Evolutionary conservation across 2,113 vertebrate species (phyloP).

Genomic region (Alaudala cheleensis): DNA sequence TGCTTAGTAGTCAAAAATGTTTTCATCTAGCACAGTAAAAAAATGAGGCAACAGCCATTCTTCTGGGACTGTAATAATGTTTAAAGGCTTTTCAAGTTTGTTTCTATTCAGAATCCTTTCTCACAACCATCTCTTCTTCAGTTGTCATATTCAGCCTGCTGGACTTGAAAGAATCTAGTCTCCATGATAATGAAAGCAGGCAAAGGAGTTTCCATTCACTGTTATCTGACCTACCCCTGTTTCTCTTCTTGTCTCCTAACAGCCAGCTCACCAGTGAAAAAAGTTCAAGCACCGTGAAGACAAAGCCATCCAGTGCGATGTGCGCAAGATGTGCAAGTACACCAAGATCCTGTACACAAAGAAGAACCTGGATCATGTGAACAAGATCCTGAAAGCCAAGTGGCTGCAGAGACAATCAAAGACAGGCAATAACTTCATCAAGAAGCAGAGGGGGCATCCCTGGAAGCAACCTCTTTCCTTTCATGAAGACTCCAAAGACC

Average conservation of each 20-base stretch:
- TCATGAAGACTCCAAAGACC: slow-evolving; percentile 83
- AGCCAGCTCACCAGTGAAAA: slow-evolving; percentile 77
- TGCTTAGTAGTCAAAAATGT: background rate
- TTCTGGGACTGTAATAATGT: background rate
- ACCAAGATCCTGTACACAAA: slow-evolving; percentile 87
- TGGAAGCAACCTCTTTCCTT: slow-evolving; percentile 85
- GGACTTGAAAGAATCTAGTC: background rate
- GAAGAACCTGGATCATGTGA: slow-evolving; percentile 98
- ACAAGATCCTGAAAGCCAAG: slow-evolving; percentile 98
- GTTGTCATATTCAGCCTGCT: background rate
- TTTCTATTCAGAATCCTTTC: background rate
- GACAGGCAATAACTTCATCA: slow-evolving; percentile 99
- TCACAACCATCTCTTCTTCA: background rate
- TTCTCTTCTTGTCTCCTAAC: slow-evolving; percentile 41
- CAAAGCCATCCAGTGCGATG: slow-evolving; percentile 92
- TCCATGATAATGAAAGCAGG: background rate
- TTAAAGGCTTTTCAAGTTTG: background rate
- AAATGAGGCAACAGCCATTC: background rate
- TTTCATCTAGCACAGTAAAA: background rate
- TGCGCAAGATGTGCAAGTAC: slow-evolving; percentile 91
- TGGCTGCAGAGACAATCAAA: slow-evolving; percentile 97
- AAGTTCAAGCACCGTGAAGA: slow-evolving; percentile 88
- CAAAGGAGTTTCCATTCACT: background rate
- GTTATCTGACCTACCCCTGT: background rate
- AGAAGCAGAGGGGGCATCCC: slow-evolving; percentile 89